Base-by-base conservation (phyloP, 2,888 invertebrate species). In the Ophraella communa region DNA sequence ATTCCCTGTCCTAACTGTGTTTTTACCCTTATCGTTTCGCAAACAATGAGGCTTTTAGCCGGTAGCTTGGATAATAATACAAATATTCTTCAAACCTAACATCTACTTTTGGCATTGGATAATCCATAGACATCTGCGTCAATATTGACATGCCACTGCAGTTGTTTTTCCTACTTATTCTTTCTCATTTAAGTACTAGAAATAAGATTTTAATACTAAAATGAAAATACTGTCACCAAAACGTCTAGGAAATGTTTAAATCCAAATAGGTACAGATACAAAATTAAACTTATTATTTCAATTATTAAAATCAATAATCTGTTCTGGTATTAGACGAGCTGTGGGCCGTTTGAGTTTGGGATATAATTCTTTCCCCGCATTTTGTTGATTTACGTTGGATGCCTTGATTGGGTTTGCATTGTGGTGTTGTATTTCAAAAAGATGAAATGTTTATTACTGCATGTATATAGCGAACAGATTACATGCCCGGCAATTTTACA, bases 41-140 rank as follows among this genome's bases (percentile, higher is more conserved):
- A 11, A 39, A 39, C 21, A 24, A 4, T 20, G 21, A 30, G 24
- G 79, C 79, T 80, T 80, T 80, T 76, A 77, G 75, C 75, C 73
- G 70, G 71, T 74, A 73, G 73, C 73, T 74, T 69, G 71, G 77
- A 79, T 80, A 79, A 81, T 81, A n/a, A n/a, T 77, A 77, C 80
- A 81, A 82, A 81, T 80, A 82, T 80, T 81, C 80, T 80, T 65
- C 73, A 70, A 57, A 53, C 60, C 62, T 59, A 62, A 54, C 58
- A 45, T 51, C 62, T 69, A 71, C 73, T 71, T 71, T 73, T 65
- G 70, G 68, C 65, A 55, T 68, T 66, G 70, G 72, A 73, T 73
- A 73, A 73, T 72, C 73, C 73, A 71, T 64, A 69, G 68, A 73
- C 71, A 71, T 69, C 69, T 72, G 71, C 64, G 66, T 65, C 64